Base-by-base conservation (phyloP, 2,797 vertebrate species). In the Pyrrhura leucotis region DNA sequence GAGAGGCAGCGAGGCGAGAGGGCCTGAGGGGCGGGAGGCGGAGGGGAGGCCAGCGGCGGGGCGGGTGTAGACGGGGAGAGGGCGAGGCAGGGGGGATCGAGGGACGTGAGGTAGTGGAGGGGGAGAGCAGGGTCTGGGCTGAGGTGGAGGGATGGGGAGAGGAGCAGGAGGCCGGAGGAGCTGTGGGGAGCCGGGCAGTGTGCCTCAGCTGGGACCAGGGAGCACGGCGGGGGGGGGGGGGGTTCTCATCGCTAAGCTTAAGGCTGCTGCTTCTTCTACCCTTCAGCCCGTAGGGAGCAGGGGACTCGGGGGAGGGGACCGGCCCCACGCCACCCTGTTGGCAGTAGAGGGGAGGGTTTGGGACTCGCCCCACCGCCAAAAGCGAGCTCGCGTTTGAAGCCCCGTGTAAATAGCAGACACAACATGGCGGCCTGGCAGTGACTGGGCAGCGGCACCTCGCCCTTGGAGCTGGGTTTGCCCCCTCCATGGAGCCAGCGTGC, bases 391-490 rank as follows among this genome's bases (percentile, higher is more conserved):
- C 25, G 39, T 8, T n/a, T 62, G 12, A n/a, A 86, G 85, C 65
- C 85, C 92, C 58, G 80, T 59, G 76, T 89, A 76, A 80, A 74
- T 69, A 82, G 1, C 50, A 94, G 68, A 18, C 54, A 67, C 96
- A 97, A 97, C 94, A 97, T 97, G 97, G 97, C 96, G 91, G 96
- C 93, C 93, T 63, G 81, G 93, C 94, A 17, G 95, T 92, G 93
- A 94, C 96, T 94, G 94, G 93, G 93, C 95, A 94, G 75, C 86
- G 40, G 90, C 85, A 53, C 87, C 81, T 89, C 85, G 85, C 81
- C 88, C 81, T 89, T 31, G 62, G 29, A 90, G 84, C 62, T 9
- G 62, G 58, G 69, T 1, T 86, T 71, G 74, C 53, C 54, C 69
- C 74, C 50, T n/a, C 3, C 61, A 0, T 7, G 63, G n/a, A 80